These are phyloP conservation scores for Drosophila obscura DNA, from an alignment of 1,140 invertebrate genomes.

Conservation along the genomic window DNA sequence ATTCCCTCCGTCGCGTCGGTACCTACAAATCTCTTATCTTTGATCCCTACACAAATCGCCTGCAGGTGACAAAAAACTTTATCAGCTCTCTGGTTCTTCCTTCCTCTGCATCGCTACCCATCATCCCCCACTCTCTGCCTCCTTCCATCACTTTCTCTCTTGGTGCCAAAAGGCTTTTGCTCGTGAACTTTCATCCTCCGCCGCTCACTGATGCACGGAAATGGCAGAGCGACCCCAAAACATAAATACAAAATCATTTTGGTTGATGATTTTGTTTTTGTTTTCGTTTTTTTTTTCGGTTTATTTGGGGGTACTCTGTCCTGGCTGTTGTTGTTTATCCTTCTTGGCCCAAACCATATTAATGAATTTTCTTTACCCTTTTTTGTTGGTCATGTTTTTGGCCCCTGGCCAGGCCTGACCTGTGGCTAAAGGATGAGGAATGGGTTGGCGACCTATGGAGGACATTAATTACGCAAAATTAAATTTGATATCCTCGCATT, in stretches of 20 bases:
- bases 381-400: conserved; percentile 56
- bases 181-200: conserved; percentile 6
- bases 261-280: background rate
- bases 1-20: background rate
- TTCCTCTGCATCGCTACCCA: background rate
- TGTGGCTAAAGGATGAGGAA: conserved; percentile 1
- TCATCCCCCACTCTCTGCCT: background rate
- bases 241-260: conserved; percentile 43
- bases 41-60: background rate
- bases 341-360: conserved; percentile 70
- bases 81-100: background rate
- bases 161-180: conserved; percentile 20
- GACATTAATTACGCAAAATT: conserved; percentile 81
- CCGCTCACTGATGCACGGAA: conserved; percentile 36
- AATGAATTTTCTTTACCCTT: conserved; percentile 66
- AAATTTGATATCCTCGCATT: conserved; percentile 80
- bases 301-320: conserved; percentile 25
- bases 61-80: conserved; percentile 40
- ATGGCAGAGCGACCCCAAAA: conserved; percentile 18
- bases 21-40: background rate
- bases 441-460: conserved; percentile 34
- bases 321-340: conserved; percentile 35
- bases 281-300: conserved; percentile 9
- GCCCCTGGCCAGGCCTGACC: conserved; percentile 17
- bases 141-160: background rate